Percentiles rank a stretch among this genome's conserved stretches.
Evolutionary conservation across 2,113 vertebrate species (phyloP).

Genomic region (Corythoichthys haematopterus): DNA sequence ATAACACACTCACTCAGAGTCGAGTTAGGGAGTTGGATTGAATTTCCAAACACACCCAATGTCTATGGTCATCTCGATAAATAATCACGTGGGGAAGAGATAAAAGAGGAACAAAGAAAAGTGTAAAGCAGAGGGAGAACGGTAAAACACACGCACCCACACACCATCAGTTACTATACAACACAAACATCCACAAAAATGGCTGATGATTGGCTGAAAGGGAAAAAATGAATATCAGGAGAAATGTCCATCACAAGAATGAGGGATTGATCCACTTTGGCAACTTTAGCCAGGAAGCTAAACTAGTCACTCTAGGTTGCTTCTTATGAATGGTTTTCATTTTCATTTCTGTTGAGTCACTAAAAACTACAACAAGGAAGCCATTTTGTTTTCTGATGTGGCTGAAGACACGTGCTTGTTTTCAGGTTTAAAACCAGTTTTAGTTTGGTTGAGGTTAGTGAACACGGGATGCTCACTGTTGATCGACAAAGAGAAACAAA

Average conservation of each 20-base stretch:
- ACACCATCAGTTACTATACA: not conserved
- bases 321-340: not conserved
- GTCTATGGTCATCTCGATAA: not conserved
- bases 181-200: constrained; percentile 9
- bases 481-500: not conserved
- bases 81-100: not conserved
- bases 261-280: not conserved
- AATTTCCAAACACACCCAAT: not conserved
- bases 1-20: too few species aligned
- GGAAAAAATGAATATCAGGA: not conserved
- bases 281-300: not conserved
- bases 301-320: not conserved
- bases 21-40: too few species aligned
- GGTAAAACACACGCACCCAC: not conserved
- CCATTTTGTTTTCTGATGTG: not conserved
- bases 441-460: constrained; percentile 4
- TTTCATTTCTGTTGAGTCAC: not conserved
- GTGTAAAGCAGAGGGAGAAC: not conserved
- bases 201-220: constrained; percentile 39
- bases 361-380: not conserved
- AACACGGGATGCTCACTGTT: constrained; percentile 13
- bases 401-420: not conserved
- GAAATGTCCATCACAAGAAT: constrained; percentile 25
- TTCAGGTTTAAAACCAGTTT: not conserved
- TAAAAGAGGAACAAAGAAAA: constrained; percentile 10